phyloP scores from a whole-genome alignment of 1,140 invertebrate genomes.

The Schlechtendalia chinensis region DNA sequence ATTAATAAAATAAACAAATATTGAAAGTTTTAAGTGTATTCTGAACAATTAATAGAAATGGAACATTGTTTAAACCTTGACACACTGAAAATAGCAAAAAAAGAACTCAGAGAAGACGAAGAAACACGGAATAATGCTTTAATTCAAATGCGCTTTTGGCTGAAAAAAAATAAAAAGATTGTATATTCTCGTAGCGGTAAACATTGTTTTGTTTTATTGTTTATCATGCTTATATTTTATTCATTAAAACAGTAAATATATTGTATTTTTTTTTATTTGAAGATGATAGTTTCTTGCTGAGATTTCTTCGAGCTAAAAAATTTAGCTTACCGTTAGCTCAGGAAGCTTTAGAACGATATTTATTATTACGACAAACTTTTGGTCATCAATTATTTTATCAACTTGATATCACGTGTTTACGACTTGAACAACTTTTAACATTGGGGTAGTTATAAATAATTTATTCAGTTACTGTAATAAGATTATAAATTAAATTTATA shows the following conservation, averaged over 20 bases:
- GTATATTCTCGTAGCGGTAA: constrained; percentile 68
- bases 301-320: constrained; percentile 79
- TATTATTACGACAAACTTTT: constrained; percentile 73
- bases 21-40: no score
- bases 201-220: constrained; percentile 33
- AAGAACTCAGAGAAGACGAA: constrained; percentile 70
- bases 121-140: constrained; percentile 66
- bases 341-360: constrained; percentile 76
- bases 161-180: constrained; percentile 70
- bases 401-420: constrained; percentile 68
- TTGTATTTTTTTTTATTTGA: constrained; percentile 51
- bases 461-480: neutral
- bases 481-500: neutral
- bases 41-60: neutral
- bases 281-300: constrained; percentile 74
- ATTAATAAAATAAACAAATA: no score
- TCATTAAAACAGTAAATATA: no score
- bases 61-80: neutral
- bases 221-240: no score
- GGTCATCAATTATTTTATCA: constrained; percentile 65
- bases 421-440: constrained; percentile 69
- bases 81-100: constrained; percentile 64
- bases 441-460: constrained; percentile 62
- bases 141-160: constrained; percentile 68
- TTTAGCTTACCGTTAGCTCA: constrained; percentile 79